A percentile compares a stretch with the other conserved stretches of the same genome.
Conservation (phyloP, 2,888 invertebrate species). For the Branchellion lobata region DNA sequence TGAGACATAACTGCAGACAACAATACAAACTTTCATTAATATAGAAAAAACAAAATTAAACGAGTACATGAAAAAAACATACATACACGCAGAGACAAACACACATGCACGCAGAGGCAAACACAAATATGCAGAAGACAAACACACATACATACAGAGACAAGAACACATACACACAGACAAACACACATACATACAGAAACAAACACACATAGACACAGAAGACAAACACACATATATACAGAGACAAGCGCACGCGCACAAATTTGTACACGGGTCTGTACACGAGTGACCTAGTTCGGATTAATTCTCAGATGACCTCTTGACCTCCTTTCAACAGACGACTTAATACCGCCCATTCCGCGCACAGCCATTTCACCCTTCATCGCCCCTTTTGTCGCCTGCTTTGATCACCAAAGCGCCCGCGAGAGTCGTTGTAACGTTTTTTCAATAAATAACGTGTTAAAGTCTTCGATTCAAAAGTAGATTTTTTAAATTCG, state of each 20-base stretch:
- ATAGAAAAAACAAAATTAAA: no score
- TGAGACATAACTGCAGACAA: no score
- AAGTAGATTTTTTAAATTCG: no score
- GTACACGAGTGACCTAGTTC: not conserved
- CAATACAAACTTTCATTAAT: no score
- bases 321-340: not conserved
- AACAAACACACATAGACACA: not conserved
- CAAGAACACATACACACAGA: no score
- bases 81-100: not conserved
- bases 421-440: no score
- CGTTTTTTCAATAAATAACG: no score
- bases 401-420: not conserved
- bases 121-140: not conserved
- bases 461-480: no score
- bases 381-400: not conserved
- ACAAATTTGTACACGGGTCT: not conserved
- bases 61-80: not conserved
- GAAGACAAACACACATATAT: no score
- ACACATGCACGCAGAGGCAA: not conserved
- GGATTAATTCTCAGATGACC: conserved; percentile 1
- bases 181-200: not conserved
- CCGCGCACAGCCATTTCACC: not conserved
- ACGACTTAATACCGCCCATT: conserved; percentile 10
- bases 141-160: no score
- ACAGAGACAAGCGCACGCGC: no score